A percentile compares a stretch with the other conserved stretches of the same genome.
Evolutionary conservation across 2,113 vertebrate species (phyloP).

Genomic region (Pituophis catenifer): DNA sequence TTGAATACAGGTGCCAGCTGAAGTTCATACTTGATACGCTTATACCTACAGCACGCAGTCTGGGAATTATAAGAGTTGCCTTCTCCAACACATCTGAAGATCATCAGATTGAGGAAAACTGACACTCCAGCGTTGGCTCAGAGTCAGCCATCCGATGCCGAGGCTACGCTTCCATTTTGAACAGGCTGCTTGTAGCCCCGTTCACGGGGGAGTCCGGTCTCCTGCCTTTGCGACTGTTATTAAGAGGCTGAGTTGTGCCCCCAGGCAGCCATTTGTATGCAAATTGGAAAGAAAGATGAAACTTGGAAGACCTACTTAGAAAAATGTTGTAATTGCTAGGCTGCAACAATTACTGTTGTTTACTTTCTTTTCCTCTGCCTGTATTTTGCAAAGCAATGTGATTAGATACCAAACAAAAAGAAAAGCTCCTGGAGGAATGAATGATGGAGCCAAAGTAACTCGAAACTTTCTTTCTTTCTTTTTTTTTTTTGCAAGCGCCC

Average conservation of each 20-base stretch:
- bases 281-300: background rate
- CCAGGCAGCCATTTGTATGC: background rate
- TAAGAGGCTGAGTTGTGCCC: background rate
- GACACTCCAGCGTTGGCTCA: too few species aligned
- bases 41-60: background rate
- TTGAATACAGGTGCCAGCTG: background rate
- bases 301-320: conserved; percentile 7
- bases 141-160: background rate
- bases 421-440: background rate
- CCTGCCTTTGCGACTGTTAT: background rate
- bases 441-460: conserved; percentile 18
- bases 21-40: background rate
- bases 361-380: background rate
- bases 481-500: background rate
- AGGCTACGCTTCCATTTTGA: background rate
- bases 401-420: conserved; percentile 9
- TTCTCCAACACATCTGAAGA: background rate
- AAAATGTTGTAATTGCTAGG: conserved; percentile 12
- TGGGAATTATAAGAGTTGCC: background rate
- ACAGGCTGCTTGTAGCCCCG: background rate
- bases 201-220: too few species aligned
- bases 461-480: background rate
- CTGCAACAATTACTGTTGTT: conserved; percentile 10
- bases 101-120: background rate
- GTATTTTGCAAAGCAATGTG: conserved; percentile 19